Base-by-base conservation (phyloP, 2,888 invertebrate genomes). In the Catotricha subobsoleta region DNA sequence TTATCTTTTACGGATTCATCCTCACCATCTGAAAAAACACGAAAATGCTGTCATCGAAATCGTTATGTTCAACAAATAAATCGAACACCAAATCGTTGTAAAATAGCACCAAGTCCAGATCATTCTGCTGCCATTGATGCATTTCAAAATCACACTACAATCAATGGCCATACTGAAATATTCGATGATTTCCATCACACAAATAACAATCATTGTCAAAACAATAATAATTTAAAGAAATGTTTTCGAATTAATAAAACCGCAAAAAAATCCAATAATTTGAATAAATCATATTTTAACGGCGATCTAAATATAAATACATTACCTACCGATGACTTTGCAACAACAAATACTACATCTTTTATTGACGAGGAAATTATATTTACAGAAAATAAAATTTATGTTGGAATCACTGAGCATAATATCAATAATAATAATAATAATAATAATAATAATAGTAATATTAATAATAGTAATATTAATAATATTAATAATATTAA, bases 381-480 rank as follows among this genome's bases (percentile, higher is more conserved):
- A 9, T 46, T 47, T 27, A 41, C 47, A 9, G 46, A 44, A 20
- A 46, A 46, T 27, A 41, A 44, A 40, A 42, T 47, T 29, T 47
- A 43, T 41, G 41, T 47, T 15, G 42, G 43, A 12, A 10, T 37
- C 13, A 42, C 40, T 25, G 37, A 20, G 10, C 18, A 20, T 3
- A 40, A 30, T 16, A 27, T n/a, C n/a, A n/a, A n/a, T n/a, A n/a
- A n/a, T n/a, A n/a, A n/a, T n/a, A n/a, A n/a, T n/a, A n/a, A n/a
- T n/a, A n/a, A n/a, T n/a, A n/a, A n/a, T n/a, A n/a, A n/a, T n/a
- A n/a, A n/a, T n/a, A n/a, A n/a, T n/a, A n/a, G n/a, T n/a, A n/a
- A n/a, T n/a, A n/a, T n/a, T n/a, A n/a, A n/a, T n/a, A n/a, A n/a
- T n/a, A n/a, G n/a, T n/a, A n/a, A n/a, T n/a, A n/a, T n/a, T n/a